A percentile compares a stretch with the other conserved stretches of the same genome.
Evolutionary conservation across 2,888 invertebrate species (phyloP).

Genomic region (Tenthredo distinguenda): DNA sequence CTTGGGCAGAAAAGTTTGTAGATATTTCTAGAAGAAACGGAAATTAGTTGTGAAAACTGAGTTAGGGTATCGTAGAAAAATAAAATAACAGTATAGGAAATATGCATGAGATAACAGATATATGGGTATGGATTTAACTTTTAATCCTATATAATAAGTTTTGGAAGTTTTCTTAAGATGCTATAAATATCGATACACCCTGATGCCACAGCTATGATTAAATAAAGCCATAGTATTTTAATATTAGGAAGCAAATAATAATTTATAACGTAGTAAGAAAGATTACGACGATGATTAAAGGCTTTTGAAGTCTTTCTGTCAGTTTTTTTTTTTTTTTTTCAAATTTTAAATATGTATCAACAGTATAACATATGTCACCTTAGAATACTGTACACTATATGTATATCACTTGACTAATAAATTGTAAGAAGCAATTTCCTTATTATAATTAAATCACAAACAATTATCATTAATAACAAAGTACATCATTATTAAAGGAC

Average conservation of each 20-base stretch:
- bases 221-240: constrained; percentile 26
- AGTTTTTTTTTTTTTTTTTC: neutral
- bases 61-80: neutral
- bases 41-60: neutral
- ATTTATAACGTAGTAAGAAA: neutral
- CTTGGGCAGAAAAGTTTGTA: neutral
- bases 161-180: neutral
- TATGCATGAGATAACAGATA: neutral
- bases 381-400: constrained; percentile 47
- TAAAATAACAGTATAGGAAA: neutral
- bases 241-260: constrained; percentile 7
- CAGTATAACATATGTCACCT: constrained; percentile 31
- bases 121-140: neutral
- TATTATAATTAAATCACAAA: constrained; percentile 48
- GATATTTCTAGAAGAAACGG: neutral
- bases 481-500: neutral
- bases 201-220: constrained; percentile 26
- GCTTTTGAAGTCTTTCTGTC: constrained; percentile 6
- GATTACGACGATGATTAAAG: neutral
- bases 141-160: constrained; percentile 1
- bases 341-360: neutral
- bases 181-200: constrained; percentile 28
- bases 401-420: constrained; percentile 15
- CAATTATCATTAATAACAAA: constrained; percentile 58
- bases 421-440: constrained; percentile 25